These are phyloP conservation scores for Rousettus madagascariensis DNA, from an alignment of 2,797 vertebrate genomes.

Conservation along the genomic window DNA sequence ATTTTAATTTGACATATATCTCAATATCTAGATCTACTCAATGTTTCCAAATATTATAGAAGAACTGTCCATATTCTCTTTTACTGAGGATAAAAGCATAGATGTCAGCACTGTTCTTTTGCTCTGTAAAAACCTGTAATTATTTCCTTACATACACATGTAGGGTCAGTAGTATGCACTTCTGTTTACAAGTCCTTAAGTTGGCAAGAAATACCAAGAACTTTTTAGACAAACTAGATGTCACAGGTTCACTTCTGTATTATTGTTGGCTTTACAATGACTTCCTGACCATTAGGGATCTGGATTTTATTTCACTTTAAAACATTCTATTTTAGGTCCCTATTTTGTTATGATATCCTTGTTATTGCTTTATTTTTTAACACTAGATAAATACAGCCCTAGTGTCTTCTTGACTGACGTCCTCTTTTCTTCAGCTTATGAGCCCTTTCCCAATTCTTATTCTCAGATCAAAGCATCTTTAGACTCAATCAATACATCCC, in stretches of 20 bases:
- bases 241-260: background rate
- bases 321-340: background rate
- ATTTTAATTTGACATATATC: background rate
- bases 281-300: background rate
- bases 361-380: background rate
- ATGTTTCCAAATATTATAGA: background rate
- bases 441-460: background rate
- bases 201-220: background rate
- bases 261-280: background rate
- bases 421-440: background rate
- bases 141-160: background rate
- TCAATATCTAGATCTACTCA: background rate
- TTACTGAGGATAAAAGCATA: background rate
- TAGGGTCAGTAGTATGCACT: background rate
- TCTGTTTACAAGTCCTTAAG: background rate
- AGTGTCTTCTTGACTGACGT: background rate
- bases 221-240: background rate
- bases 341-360: background rate
- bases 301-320: slow-evolving; percentile 5
- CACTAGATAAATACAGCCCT: background rate
- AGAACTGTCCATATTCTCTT: background rate
- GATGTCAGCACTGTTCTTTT: background rate
- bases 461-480: background rate
- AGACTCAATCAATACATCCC: background rate
- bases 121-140: background rate